These are phyloP conservation scores for Drosophila varians DNA, from an alignment of 1,140 invertebrate genomes.

Conservation along the genomic window DNA sequence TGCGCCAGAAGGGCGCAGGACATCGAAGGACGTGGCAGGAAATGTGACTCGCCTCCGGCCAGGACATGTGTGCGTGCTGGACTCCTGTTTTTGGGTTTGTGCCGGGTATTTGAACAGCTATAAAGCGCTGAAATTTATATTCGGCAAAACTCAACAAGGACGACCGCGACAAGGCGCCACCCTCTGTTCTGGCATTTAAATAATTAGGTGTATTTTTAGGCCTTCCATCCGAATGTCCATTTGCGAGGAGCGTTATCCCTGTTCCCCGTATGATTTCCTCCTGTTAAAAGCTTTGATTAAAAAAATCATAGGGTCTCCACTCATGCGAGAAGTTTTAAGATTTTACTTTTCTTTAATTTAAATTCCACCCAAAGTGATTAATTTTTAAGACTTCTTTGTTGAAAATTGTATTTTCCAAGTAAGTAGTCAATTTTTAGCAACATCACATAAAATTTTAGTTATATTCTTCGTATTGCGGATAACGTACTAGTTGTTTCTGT, in stretches of 20 bases:
- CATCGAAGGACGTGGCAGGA: slow-evolving; percentile 48
- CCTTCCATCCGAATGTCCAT: slow-evolving; percentile 50
- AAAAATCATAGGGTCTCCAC: neutral
- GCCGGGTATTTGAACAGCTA: slow-evolving; percentile 41
- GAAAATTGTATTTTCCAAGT: neutral
- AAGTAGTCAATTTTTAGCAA: neutral
- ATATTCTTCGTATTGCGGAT: neutral
- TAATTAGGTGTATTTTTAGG: slow-evolving; percentile 75
- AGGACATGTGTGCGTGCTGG: slow-evolving; percentile 73
- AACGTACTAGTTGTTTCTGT: neutral
- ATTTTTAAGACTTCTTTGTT: too few relatives aligned
- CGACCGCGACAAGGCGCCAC: slow-evolving; percentile 28
- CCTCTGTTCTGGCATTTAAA: slow-evolving; percentile 56
- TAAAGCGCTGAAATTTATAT: slow-evolving; percentile 78
- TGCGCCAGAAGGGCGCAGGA: slow-evolving; percentile 1
- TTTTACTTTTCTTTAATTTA: neutral
- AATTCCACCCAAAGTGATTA: too few relatives aligned
- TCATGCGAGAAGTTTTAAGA: neutral
- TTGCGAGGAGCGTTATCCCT: slow-evolving; percentile 10
- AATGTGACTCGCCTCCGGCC: slow-evolving; percentile 51
- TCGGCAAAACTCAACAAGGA: slow-evolving; percentile 38
- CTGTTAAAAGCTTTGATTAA: neutral
- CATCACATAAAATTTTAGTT: neutral
- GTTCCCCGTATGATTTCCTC: neutral
- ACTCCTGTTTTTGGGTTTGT: slow-evolving; percentile 24